A percentile compares a stretch with the other conserved stretches of the same genome.
Evolutionary conservation across 1,140 invertebrate genomes (phyloP).

Genomic region (Plectrocnemia conspersa): DNA sequence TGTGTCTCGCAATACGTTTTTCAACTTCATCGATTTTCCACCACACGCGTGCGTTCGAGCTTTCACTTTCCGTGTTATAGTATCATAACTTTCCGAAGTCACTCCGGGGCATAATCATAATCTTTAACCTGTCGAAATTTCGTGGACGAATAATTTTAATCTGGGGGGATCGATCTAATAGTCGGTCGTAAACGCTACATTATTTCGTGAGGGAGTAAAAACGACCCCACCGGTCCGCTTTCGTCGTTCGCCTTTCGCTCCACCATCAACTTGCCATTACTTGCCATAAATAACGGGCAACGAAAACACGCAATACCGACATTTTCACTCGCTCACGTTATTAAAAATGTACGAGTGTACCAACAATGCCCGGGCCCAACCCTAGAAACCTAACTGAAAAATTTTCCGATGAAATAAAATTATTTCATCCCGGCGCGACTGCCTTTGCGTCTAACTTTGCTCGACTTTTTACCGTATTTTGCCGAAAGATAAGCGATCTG

Average conservation of each 20-base stretch:
- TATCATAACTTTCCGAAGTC: background rate
- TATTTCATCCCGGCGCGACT: background rate
- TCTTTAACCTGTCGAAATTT: slow-evolving; percentile 23
- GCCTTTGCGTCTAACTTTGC: background rate
- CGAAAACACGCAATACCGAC: slow-evolving; percentile 32
- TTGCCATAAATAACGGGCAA: slow-evolving; percentile 32
- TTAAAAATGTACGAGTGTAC: slow-evolving; percentile 15
- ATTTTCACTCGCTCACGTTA: slow-evolving; percentile 29
- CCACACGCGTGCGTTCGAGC: background rate
- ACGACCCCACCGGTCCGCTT: slow-evolving; percentile 7
- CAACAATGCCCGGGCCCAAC: background rate
- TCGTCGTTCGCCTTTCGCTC: slow-evolving; percentile 11
- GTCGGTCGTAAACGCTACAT: slow-evolving; percentile 28
- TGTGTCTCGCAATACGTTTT: no score
- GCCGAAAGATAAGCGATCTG: no score
- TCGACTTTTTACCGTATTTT: no score
- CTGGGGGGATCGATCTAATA: slow-evolving; percentile 26
- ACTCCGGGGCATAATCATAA: slow-evolving; percentile 14
- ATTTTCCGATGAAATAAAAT: background rate
- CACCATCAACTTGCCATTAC: slow-evolving; percentile 20
- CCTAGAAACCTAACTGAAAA: background rate
- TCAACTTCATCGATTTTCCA: no score
- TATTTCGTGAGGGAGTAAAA: slow-evolving; percentile 27
- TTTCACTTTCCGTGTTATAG: background rate
- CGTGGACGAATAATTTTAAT: slow-evolving; percentile 28